A percentile compares a stretch with the other conserved stretches of the same genome.
Conservation (phyloP, 2,113 vertebrate genomes). For the Brienomyrus brachyistius region DNA sequence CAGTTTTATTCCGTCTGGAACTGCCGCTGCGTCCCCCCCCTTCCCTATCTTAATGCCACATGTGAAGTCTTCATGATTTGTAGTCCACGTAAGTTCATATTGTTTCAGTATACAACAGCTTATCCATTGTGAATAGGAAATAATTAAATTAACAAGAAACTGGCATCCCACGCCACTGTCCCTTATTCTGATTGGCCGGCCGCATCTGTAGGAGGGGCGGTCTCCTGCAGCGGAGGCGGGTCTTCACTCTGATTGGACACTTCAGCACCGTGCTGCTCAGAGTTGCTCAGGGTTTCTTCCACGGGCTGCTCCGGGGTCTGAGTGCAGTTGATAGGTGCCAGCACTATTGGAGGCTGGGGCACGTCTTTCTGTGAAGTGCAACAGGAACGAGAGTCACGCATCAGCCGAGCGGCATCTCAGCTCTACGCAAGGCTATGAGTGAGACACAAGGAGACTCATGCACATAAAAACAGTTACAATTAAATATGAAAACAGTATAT, state of each 20-base stretch:
- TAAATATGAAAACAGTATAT: not conserved
- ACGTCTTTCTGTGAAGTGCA: constrained; percentile 61
- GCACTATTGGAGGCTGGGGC: constrained; percentile 70
- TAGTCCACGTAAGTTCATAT: constrained; percentile 3
- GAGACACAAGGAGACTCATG: not conserved
- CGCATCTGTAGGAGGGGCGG: constrained; percentile 28
- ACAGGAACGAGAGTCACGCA: constrained; percentile 27
- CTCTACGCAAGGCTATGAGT: too few relatives aligned
- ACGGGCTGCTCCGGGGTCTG: constrained; percentile 41
- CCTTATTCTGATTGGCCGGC: constrained; percentile 50
- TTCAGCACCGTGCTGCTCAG: constrained; percentile 38
- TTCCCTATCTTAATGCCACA: not conserved
- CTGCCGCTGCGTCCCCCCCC: not conserved
- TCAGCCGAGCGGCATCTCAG: not conserved
- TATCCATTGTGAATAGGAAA: constrained; percentile 27
- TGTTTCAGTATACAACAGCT: constrained; percentile 25
- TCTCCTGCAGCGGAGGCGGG: constrained; percentile 33
- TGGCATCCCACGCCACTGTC: constrained; percentile 20
- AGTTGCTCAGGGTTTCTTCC: constrained; percentile 37
- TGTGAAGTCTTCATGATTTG: not conserved
- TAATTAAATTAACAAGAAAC: constrained; percentile 28
- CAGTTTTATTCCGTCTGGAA: not conserved
- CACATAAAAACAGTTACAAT: not conserved
- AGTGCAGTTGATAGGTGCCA: constrained; percentile 63
- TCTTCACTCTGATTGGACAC: constrained; percentile 41